Conservation (phyloP, 2,797 vertebrate species). For the Hypotaenidia philippensis region DNA sequence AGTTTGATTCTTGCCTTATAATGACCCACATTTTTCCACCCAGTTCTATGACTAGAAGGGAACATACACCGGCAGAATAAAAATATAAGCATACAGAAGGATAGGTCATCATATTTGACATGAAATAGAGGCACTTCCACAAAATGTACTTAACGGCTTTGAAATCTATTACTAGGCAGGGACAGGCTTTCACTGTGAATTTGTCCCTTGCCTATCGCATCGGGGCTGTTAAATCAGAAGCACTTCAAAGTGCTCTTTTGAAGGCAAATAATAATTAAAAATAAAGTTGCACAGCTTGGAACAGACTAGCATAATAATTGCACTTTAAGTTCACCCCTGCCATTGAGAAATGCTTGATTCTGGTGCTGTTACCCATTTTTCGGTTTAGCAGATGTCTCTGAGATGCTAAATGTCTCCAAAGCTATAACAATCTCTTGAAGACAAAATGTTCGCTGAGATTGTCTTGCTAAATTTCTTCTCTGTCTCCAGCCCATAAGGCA, state of each 20-base stretch:
- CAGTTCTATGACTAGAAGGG: background rate
- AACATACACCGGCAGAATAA: background rate
- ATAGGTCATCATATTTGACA: slow-evolving; percentile 13
- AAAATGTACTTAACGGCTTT: slow-evolving; percentile 31
- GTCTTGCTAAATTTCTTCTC: background rate
- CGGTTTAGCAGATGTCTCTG: background rate
- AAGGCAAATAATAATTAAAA: slow-evolving; percentile 63
- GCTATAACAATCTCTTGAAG: background rate
- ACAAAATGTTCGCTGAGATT: background rate
- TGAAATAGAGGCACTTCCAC: slow-evolving; percentile 28
- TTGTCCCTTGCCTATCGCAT: background rate
- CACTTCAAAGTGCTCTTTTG: slow-evolving; percentile 31
- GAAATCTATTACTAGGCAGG: slow-evolving; percentile 39
- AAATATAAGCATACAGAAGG: background rate
- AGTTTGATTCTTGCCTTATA: background rate
- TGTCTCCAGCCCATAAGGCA: background rate
- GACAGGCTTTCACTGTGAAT: slow-evolving; percentile 1
- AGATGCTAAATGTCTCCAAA: slow-evolving; percentile 20
- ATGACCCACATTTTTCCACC: background rate
- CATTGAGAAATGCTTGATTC: slow-evolving; percentile 14
- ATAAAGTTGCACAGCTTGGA: slow-evolving; percentile 16
- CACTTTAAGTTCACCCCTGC: background rate
- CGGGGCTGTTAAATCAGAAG: slow-evolving; percentile 31
- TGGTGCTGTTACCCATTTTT: slow-evolving; percentile 13
- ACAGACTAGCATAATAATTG: background rate